Conservation (phyloP, 2,888 invertebrate species). For the Melinaea menophilus region DNA sequence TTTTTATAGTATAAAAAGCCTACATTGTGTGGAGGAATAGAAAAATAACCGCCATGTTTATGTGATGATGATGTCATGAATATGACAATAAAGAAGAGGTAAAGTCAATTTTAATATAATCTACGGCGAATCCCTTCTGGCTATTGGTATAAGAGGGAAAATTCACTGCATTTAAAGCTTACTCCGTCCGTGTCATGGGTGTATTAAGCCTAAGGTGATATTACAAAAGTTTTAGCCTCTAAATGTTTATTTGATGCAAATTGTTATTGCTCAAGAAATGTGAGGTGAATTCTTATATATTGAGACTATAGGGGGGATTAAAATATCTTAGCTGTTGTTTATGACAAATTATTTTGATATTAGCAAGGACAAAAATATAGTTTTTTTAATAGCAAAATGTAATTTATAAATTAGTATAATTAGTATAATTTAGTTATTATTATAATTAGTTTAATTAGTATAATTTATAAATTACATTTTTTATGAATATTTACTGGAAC, state of each 20-base stretch:
- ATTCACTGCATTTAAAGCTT: conserved; percentile 1
- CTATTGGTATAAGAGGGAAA: conserved; percentile 16
- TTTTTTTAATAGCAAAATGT: no score
- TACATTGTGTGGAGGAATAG: neutral
- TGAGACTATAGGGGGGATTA: neutral
- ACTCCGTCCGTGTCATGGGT: conserved; percentile 6
- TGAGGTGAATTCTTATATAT: conserved; percentile 9
- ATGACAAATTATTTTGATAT: no score
- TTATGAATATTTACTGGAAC: no score
- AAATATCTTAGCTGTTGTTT: neutral
- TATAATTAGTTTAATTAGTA: no score
- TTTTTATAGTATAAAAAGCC: no score
- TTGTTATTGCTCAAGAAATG: conserved; percentile 19
- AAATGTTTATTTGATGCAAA: conserved; percentile 24
- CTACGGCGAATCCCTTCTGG: neutral
- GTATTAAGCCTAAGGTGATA: conserved; percentile 21
- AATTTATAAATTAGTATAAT: no score
- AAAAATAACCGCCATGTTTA: conserved; percentile 7
- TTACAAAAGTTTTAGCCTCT: conserved; percentile 27
- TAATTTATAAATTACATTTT: no score
- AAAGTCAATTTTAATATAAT: neutral
- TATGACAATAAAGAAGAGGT: conserved; percentile 13
- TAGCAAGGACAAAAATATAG: no score
- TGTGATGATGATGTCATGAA: conserved; percentile 22
- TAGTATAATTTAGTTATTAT: no score